A percentile compares a stretch with the other conserved stretches of the same genome.
phyloP scores from a whole-genome alignment of 2,113 vertebrate species.

The Xyrauchen texanus region DNA sequence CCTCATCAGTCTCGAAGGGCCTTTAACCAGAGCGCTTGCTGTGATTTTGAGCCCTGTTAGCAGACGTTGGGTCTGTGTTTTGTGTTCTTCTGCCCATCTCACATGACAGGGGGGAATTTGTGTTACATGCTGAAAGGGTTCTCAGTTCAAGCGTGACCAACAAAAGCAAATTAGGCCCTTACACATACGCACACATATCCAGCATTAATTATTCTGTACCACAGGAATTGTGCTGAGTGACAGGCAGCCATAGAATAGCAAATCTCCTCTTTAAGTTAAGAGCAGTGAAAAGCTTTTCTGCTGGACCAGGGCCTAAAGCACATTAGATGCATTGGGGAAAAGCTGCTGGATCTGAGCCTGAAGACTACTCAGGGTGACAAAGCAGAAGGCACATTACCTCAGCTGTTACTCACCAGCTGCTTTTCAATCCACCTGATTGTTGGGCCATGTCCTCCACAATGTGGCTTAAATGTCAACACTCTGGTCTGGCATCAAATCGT shows the following conservation, averaged over 20 bases:
- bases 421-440: conserved; percentile 44
- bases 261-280: conserved; percentile 66
- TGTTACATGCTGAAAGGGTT: conserved; percentile 72
- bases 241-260: conserved; percentile 68
- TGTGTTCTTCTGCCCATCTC: conserved; percentile 64
- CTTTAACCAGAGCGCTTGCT: conserved; percentile 48
- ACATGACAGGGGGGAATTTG: conserved; percentile 69
- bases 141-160: conserved; percentile 76
- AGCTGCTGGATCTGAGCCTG: conserved; percentile 70
- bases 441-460: conserved; percentile 38
- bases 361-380: conserved; percentile 71
- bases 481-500: conserved; percentile 44
- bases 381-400: conserved; percentile 48
- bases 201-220: conserved; percentile 76
- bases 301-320: conserved; percentile 72
- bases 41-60: conserved; percentile 51
- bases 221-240: conserved; percentile 73
- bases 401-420: conserved; percentile 37
- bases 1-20: conserved; percentile 29
- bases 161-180: conserved; percentile 77
- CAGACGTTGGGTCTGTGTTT: conserved; percentile 40
- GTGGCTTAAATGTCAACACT: conserved; percentile 49
- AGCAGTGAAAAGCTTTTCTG: conserved; percentile 68
- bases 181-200: conserved; percentile 65
- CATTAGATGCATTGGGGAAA: conserved; percentile 72